Percentiles rank a stretch among this genome's conserved stretches.
Evolutionary conservation across 2,113 vertebrate species (phyloP).

Genomic region (Notothenia rossii): DNA sequence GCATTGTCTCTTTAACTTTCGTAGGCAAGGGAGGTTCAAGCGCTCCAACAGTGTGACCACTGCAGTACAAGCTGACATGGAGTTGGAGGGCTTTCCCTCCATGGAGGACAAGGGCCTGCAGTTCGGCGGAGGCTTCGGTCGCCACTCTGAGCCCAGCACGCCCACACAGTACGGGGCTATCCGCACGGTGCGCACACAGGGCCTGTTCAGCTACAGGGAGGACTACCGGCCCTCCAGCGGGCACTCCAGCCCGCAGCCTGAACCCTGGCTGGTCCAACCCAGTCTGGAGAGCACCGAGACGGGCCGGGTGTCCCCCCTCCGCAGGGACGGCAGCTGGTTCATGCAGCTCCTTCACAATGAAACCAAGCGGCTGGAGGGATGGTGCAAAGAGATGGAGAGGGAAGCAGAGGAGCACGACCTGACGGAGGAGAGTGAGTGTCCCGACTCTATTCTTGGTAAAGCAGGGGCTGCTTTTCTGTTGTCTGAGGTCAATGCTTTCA

Average conservation of each 20-base stretch:
- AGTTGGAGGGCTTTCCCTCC: constrained; percentile 94
- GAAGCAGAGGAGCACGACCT: constrained; percentile 98
- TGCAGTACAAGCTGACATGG: constrained; percentile 96
- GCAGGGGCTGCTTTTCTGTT: constrained; percentile 3
- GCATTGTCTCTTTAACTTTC: background rate
- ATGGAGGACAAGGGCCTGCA: constrained; percentile 97
- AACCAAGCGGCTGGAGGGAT: constrained; percentile 94
- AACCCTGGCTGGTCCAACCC: constrained; percentile 91
- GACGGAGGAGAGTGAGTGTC: constrained; percentile 94
- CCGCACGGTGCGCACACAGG: constrained; percentile 96
- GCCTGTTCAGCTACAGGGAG: constrained; percentile 97
- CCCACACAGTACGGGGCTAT: constrained; percentile 96
- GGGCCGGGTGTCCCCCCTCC: constrained; percentile 90
- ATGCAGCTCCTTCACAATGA: constrained; percentile 97
- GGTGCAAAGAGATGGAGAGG: constrained; percentile 98
- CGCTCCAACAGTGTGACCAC: constrained; percentile 98
- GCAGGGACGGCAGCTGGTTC: constrained; percentile 95
- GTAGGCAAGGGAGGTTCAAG: constrained; percentile 94
- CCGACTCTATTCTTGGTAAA: constrained; percentile 12
- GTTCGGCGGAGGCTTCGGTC: constrained; percentile 93
- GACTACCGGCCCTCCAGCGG: constrained; percentile 93
- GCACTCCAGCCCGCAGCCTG: constrained; percentile 89
- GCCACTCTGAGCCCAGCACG: constrained; percentile 97
- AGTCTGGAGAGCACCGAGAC: constrained; percentile 87
- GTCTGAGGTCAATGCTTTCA: constrained; percentile 9